Conservation (phyloP, 2,888 invertebrate species). For the Agrenia bidenticulata region DNA sequence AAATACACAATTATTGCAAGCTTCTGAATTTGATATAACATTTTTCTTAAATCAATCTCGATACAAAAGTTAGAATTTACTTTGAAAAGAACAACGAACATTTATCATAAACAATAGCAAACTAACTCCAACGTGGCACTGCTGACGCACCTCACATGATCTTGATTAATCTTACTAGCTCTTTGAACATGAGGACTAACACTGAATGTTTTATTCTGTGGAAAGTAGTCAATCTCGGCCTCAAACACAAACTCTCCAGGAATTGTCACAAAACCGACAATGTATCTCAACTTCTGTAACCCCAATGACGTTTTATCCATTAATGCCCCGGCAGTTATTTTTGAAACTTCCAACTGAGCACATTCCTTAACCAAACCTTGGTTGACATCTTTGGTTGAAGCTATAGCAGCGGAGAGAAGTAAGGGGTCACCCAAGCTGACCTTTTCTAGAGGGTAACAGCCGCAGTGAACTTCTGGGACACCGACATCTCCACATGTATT, state of each 20-base stretch:
- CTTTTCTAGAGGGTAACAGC: neutral
- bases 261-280: constrained; percentile 11
- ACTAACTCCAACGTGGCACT: constrained; percentile 4
- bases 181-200: neutral
- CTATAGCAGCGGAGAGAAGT: neutral
- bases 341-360: too few species aligned
- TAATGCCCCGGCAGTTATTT: constrained; percentile 6
- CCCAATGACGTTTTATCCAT: neutral
- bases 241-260: constrained; percentile 11
- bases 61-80: too few species aligned
- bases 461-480: neutral
- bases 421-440: neutral
- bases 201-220: neutral
- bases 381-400: neutral
- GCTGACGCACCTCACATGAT: constrained; percentile 3
- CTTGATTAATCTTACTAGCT: constrained; percentile 6
- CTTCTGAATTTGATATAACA: too few species aligned
- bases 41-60: too few species aligned
- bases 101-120: constrained; percentile 4
- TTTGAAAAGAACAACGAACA: too few species aligned
- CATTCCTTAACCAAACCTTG: too few species aligned
- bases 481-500: neutral
- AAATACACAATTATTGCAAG: too few species aligned
- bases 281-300: neutral
- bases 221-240: constrained; percentile 11